These are phyloP conservation scores for Cisticola juncidis DNA, from an alignment of 2,113 vertebrate species.

Conservation along the genomic window DNA sequence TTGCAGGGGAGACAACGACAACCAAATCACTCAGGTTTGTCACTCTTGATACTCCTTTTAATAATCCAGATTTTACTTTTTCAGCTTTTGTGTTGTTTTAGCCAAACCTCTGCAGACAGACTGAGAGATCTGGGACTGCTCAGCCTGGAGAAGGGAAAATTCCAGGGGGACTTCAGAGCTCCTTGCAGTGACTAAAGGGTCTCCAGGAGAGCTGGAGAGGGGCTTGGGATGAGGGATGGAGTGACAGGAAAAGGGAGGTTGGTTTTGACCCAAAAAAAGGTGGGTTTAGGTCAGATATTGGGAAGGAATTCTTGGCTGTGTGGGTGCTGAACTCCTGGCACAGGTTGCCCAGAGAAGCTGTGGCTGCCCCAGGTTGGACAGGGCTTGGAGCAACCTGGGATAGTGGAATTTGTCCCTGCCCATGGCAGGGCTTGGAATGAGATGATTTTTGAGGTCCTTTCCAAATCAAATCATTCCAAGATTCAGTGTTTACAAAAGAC, in stretches of 20 bases:
- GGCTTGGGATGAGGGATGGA: not conserved
- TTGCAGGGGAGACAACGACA: not conserved
- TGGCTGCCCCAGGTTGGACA: not conserved
- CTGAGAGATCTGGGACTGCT: not conserved
- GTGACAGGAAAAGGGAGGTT: not conserved
- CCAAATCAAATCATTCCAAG: not conserved
- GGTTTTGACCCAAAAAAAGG: rapidly evolving
- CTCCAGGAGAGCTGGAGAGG: not conserved
- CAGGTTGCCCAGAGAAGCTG: not conserved
- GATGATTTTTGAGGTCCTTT: not conserved
- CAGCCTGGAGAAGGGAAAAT: not conserved
- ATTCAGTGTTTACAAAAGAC: not conserved
- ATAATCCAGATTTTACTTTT: not conserved
- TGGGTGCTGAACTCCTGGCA: not conserved
- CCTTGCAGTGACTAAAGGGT: not conserved
- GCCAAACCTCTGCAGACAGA: not conserved
- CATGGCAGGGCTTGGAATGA: not conserved
- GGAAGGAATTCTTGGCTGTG: not conserved
- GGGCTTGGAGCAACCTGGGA: not conserved
- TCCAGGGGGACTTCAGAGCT: not conserved
- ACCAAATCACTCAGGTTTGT: not conserved
- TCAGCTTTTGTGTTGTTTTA: not conserved
- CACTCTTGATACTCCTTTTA: not conserved
- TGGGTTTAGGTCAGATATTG: not conserved
- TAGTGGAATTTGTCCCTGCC: not conserved